Base-by-base conservation (phyloP, 2,797 vertebrate genomes). In the Oceanodroma leucorhoa region DNA sequence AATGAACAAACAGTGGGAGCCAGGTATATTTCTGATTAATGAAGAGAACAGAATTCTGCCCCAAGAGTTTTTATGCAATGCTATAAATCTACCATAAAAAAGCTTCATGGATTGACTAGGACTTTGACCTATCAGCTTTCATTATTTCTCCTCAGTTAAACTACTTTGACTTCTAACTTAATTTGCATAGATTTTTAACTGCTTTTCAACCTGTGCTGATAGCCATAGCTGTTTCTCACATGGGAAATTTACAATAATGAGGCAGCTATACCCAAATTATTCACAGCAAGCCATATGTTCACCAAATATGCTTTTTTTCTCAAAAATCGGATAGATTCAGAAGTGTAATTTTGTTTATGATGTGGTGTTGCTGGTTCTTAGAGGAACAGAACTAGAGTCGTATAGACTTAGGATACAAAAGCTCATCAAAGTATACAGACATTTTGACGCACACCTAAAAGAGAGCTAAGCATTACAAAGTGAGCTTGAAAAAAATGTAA, bases 21-120 rank as follows among this genome's bases (percentile, higher is more conserved):
- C n/a, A 83, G 46, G 40, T 55, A 85, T 40, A 76, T 19, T 80
- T 53, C 83, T 92, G 62, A 97, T 91, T 93, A 93, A 90, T 83
- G 64, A 92, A 77, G 46, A 94, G n/a, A 65, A 67, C 34, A 76
- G 38, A 82, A 82, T 66, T 46, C 48, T 64, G 14, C 15, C n/a
- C 48, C 22, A 30, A 19, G 10, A 80, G 20, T 14, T 76, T 96
- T 95, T 54, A 80, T 83, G 40, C 22, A 83, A 55, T 76, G 14
- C 21, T 92, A 34, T 80, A 89, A 79, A 93, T 91, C 58, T 88
- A 40, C 16, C 58, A 36, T 17, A 72, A 27, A 58, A 83, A 73
- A 81, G 9, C 21, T 51, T 88, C 6, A 48, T 61, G 5, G 3
- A 14, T 62, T 79, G 51, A 94, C 34, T 12, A 93, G 30, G 12